Percentiles rank a stretch among this genome's conserved stretches.
These are phyloP conservation scores for Hedya salicella DNA, from an alignment of 2,888 invertebrate genomes.

Conservation along the genomic window DNA sequence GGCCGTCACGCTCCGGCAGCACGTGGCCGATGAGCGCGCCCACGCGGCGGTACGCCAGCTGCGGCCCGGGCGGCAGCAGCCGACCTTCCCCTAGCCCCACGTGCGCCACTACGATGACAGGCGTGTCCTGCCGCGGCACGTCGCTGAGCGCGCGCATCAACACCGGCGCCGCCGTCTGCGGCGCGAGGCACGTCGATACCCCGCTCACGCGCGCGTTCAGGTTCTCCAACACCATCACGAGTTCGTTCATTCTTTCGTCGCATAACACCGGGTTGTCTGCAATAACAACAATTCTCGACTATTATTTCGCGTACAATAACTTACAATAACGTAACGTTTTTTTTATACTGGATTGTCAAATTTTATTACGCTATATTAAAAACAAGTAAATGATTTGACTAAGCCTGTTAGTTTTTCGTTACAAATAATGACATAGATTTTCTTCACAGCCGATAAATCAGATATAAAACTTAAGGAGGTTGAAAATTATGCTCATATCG, in stretches of 20 bases:
- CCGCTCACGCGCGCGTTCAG: constrained; percentile 90
- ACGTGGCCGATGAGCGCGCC: constrained; percentile 73
- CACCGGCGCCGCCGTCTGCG: constrained; percentile 66
- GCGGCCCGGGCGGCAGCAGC: constrained; percentile 52
- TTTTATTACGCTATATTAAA: too few relatives aligned
- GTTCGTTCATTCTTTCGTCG: constrained; percentile 89
- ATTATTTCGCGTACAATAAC: constrained; percentile 1
- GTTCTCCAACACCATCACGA: constrained; percentile 88
- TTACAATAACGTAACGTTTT: too few relatives aligned
- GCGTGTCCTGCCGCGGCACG: constrained; percentile 58
- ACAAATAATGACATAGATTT: too few relatives aligned
- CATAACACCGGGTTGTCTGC: constrained; percentile 93
- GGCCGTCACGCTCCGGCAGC: constrained; percentile 70
- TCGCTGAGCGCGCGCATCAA: constrained; percentile 74
- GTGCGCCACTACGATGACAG: constrained; percentile 68
- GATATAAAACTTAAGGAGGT: too few relatives aligned
- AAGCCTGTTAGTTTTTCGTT: too few relatives aligned
- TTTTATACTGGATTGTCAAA: too few relatives aligned
- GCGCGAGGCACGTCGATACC: constrained; percentile 83
- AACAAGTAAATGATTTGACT: too few relatives aligned
- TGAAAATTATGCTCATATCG: too few relatives aligned
- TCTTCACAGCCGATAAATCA: too few relatives aligned
- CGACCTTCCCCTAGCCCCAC: constrained; percentile 52
- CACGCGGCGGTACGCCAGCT: constrained; percentile 68
- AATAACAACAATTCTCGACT: constrained; percentile 52